Percentiles rank a stretch among this genome's conserved stretches.
Evolutionary conservation across 2,888 invertebrate species (phyloP).

Genomic region (Camponotus fellah): DNA sequence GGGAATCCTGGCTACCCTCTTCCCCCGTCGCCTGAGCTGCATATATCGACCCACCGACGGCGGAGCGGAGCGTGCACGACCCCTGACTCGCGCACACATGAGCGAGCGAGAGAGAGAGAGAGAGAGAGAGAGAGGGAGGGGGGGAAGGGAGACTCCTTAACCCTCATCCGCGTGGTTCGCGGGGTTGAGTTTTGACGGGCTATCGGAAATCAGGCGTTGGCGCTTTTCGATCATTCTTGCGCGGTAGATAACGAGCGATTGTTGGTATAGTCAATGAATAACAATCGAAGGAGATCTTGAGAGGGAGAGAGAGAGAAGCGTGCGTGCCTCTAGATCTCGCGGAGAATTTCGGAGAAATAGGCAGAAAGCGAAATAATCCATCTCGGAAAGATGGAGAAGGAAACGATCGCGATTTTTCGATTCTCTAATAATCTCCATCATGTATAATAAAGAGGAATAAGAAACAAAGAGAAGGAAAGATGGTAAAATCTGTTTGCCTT

Average conservation of each 20-base stretch:
- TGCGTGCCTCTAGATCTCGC: background rate
- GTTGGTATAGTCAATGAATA: background rate
- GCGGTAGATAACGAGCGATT: background rate
- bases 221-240: conserved; percentile 8
- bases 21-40: conserved; percentile 48
- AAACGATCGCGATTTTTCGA: background rate
- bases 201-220: conserved; percentile 6
- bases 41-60: conserved; percentile 54
- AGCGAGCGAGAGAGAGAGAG: conserved; percentile 47
- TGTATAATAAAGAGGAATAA: background rate
- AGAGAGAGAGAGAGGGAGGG: conserved; percentile 40
- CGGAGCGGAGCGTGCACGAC: conserved; percentile 52
- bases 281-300: background rate
- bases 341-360: background rate
- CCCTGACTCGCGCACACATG: conserved; percentile 52
- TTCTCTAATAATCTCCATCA: background rate
- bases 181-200: conserved; percentile 48
- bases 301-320: background rate
- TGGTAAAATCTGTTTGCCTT: background rate
- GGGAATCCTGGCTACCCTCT: conserved; percentile 54
- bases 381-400: background rate
- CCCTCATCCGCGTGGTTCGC: conserved; percentile 39
- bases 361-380: background rate
- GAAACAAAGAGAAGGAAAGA: background rate
- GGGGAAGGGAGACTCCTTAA: conserved; percentile 35